phyloP scores from a whole-genome alignment of 2,797 vertebrate species.

The Sebastolobus alascanus region DNA sequence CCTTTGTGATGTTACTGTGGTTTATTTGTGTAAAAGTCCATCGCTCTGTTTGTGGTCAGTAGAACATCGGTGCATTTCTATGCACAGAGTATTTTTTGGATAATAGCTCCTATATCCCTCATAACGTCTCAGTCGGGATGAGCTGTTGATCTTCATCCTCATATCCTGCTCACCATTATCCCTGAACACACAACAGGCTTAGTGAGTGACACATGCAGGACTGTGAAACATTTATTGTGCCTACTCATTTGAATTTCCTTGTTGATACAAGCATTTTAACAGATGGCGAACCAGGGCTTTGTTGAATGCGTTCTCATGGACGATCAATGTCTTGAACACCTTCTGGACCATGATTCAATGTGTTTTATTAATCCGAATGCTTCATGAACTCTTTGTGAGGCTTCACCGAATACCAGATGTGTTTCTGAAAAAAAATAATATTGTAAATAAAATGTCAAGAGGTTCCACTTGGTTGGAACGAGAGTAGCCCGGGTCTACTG shows the following conservation, averaged over 20 bases:
- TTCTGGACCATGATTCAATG: conserved; percentile 49
- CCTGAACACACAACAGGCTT: conserved; percentile 55
- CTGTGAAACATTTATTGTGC: conserved; percentile 76
- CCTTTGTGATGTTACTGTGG: conserved; percentile 88
- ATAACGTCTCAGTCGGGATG: conserved; percentile 52
- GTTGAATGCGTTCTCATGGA: conserved; percentile 65
- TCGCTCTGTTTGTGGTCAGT: conserved; percentile 85
- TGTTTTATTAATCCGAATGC: conserved; percentile 61
- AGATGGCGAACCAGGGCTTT: conserved; percentile 52
- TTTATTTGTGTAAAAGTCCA: conserved; percentile 87
- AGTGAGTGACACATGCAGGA: conserved; percentile 60
- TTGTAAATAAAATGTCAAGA: conserved; percentile 75
- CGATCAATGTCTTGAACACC: conserved; percentile 56
- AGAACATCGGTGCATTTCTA: conserved; percentile 57
- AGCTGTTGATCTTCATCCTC: conserved; percentile 67
- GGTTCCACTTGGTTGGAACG: conserved; percentile 55
- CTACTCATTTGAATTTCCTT: conserved; percentile 72
- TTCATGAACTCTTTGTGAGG: conserved; percentile 50
- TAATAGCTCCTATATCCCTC: conserved; percentile 61
- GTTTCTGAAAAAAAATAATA: conserved; percentile 47
- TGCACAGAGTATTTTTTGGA: conserved; percentile 55
- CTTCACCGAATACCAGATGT: conserved; percentile 40
- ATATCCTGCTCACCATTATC: conserved; percentile 60
- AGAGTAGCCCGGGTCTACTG: conserved; percentile 46
- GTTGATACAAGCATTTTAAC: conserved; percentile 64